Percentiles rank a stretch among this genome's conserved stretches.
phyloP scores from a whole-genome alignment of 2,113 vertebrate genomes.

The Falcunculus frontatus region DNA sequence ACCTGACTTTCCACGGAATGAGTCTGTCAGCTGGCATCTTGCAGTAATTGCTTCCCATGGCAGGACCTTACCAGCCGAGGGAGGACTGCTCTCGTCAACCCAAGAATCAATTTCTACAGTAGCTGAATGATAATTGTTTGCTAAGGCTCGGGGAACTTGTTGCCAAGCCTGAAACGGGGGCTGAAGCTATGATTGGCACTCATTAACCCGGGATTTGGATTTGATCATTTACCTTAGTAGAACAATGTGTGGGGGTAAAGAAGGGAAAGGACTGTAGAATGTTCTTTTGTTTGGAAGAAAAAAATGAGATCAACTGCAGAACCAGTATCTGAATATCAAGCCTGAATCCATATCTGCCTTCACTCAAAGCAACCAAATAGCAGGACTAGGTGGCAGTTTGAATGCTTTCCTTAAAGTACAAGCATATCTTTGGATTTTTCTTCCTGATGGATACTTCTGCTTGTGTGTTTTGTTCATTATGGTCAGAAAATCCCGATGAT shows the following conservation, averaged over 20 bases:
- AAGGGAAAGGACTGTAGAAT: constrained; percentile 2
- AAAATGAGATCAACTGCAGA: constrained; percentile 46
- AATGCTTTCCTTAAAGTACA: constrained; percentile 1
- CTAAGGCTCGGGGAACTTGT: constrained; percentile 83
- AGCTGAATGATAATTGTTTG: constrained; percentile 90
- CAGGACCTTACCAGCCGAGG: constrained; percentile 87
- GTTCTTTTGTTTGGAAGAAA: constrained; percentile 63
- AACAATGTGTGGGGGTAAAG: constrained; percentile 11
- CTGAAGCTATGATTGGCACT: constrained; percentile 87
- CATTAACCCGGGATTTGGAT: constrained; percentile 81
- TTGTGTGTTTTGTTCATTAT: not conserved
- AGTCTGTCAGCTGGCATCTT: constrained; percentile 96
- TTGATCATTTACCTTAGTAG: constrained; percentile 58
- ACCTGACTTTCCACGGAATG: constrained; percentile 85
- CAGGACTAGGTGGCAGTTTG: not conserved
- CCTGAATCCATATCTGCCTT: constrained; percentile 32
- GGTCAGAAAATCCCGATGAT: not conserved
- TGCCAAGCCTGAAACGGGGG: constrained; percentile 79
- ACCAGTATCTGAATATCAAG: not conserved
- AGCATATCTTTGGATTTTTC: not conserved
- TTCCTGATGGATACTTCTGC: not conserved
- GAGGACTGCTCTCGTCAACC: constrained; percentile 81
- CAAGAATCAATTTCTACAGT: constrained; percentile 88
- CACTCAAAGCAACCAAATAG: not conserved
- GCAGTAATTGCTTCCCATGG: constrained; percentile 98